Evolutionary conservation across 2,888 invertebrate genomes (phyloP).

Genomic region (Cyclophora punctaria): DNA sequence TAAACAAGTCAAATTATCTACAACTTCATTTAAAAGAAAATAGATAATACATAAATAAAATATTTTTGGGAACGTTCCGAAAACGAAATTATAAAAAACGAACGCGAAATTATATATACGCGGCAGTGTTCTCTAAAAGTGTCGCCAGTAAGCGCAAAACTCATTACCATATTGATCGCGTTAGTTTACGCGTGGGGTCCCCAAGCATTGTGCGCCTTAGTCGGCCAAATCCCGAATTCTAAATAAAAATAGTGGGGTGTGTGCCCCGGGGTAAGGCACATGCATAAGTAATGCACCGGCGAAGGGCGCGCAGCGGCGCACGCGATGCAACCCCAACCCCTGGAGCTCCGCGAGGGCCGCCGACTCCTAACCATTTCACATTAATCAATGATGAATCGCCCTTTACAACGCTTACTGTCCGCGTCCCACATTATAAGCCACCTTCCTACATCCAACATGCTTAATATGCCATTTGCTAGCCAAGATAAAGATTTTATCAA

Average conservation of each 20-base stretch:
- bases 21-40: no score
- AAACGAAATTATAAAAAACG: no score
- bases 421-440: conserved; percentile 1
- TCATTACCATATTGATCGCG: conserved; percentile 35
- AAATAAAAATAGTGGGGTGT: conserved; percentile 57
- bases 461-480: no score
- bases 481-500: no score
- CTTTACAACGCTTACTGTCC: conserved; percentile 16
- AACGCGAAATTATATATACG: no score
- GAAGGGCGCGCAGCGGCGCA: conserved; percentile 59
- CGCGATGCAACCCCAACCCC: conserved; percentile 55
- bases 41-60: no score
- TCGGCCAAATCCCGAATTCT: conserved; percentile 53
- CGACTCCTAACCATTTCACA: conserved; percentile 35
- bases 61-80: no score
- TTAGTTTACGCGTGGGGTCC: conserved; percentile 41
- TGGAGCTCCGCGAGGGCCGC: conserved; percentile 31
- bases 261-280: conserved; percentile 41
- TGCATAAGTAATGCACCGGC: conserved; percentile 70
- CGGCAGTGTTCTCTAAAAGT: no score
- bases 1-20: no score
- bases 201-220: conserved; percentile 31
- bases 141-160: not conserved
- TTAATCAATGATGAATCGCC: conserved; percentile 52
- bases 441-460: not conserved